Evolutionary conservation across 2,888 invertebrate species (phyloP).

Genomic region (Cerastis leucographa): DNA sequence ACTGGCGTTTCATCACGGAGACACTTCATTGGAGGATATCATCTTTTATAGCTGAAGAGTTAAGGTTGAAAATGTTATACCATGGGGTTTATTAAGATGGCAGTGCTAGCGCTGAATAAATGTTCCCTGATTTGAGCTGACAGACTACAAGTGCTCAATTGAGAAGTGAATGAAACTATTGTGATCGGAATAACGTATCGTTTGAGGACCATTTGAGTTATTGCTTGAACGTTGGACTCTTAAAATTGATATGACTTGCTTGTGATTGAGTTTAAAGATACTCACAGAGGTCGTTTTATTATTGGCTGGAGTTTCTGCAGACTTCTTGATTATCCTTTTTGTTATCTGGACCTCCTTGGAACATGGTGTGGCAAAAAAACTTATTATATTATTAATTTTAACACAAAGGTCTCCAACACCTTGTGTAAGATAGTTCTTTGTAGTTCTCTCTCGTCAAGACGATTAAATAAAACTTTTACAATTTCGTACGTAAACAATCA

Average conservation of each 20-base stretch:
- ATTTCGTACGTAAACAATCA: not conserved
- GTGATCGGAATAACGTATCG: slow-evolving; percentile 73
- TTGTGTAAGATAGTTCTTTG: not conserved
- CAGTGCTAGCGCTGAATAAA: slow-evolving; percentile 63
- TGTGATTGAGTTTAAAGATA: slow-evolving; percentile 62
- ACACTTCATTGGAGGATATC: slow-evolving; percentile 42
- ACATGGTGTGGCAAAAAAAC: slow-evolving; percentile 8
- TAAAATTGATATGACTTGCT: slow-evolving; percentile 66
- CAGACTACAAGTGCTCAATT: slow-evolving; percentile 80
- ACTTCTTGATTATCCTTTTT: slow-evolving; percentile 38
- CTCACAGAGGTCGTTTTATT: slow-evolving; percentile 21
- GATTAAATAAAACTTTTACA: not conserved
- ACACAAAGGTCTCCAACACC: not conserved
- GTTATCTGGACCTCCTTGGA: slow-evolving; percentile 28
- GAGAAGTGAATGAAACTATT: slow-evolving; percentile 82
- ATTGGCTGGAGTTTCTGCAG: slow-evolving; percentile 37
- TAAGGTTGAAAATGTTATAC: slow-evolving; percentile 62
- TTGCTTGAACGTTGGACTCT: slow-evolving; percentile 73
- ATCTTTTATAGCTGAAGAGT: slow-evolving; percentile 5
- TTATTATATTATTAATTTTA: not conserved
- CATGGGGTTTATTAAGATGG: slow-evolving; percentile 35
- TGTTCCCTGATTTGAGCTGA: slow-evolving; percentile 77
- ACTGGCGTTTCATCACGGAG: slow-evolving; percentile 73
- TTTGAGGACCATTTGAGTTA: slow-evolving; percentile 71
- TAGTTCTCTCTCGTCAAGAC: not conserved